Evolutionary conservation across 92 coral and sea anemone species (phyloP).

Genomic region (Heliopora coerulea): DNA sequence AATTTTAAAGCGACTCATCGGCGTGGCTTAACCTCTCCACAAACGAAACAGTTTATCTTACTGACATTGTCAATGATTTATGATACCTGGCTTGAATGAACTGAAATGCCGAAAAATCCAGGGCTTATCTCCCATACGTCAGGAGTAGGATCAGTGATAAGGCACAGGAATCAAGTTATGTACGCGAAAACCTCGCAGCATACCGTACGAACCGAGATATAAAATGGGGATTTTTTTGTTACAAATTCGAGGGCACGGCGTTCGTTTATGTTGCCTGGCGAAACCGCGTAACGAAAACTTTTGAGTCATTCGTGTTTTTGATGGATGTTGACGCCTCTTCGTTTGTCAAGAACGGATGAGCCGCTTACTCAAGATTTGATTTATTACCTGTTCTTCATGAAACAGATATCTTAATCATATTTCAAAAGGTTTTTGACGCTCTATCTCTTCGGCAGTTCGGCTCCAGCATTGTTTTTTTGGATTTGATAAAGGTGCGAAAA

Average conservation of each 20-base stretch:
- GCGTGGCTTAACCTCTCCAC: too few relatives aligned
- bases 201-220: too few relatives aligned
- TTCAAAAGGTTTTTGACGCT: not conserved
- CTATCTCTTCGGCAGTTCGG: not conserved
- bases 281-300: too few relatives aligned
- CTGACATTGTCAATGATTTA: slow-evolving; percentile 32
- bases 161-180: not conserved
- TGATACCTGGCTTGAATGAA: slow-evolving; percentile 1
- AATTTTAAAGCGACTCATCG: too few relatives aligned
- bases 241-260: too few relatives aligned
- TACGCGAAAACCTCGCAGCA: too few relatives aligned
- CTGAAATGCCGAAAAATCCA: not conserved
- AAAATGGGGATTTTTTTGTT: too few relatives aligned
- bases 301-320: not conserved
- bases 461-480: not conserved
- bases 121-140: not conserved
- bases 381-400: not conserved
- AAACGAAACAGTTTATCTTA: not conserved
- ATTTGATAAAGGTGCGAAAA: not conserved
- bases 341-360: not conserved
- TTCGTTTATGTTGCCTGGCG: too few relatives aligned
- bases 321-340: not conserved
- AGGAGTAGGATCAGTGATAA: not conserved
- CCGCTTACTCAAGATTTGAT: not conserved
- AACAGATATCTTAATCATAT: not conserved